Base-by-base conservation (phyloP, 2,888 invertebrate genomes). In the Lacanobia oleracea region DNA sequence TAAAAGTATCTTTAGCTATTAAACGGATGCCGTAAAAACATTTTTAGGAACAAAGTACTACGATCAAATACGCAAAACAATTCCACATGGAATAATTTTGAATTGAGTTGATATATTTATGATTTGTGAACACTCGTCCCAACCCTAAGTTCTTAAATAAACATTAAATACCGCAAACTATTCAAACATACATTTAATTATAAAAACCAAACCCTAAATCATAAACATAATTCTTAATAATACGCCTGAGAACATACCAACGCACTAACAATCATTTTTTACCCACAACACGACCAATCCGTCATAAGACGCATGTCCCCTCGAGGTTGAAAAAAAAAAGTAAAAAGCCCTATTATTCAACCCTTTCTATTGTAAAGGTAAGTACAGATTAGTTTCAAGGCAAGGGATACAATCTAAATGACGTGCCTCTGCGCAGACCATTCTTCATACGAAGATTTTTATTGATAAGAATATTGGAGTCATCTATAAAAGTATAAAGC, bases 361-460 rank as follows among this genome's bases (percentile, higher is more conserved):
- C 93, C 93, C 93, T 92, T 91, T 57, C 83, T 65, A 82, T 86
- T 85, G 82, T 86, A 60, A 72, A 84, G 82, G 88, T 91, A 89
- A 91, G 89, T 90, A 92, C 91, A 95, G 95, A 96, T 95, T 96
- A 95, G 93, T 93, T 91, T 92, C 91, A 89, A 91, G 92, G 88
- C 91, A 91, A 87, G 90, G 95, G 95, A 95, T 95, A 95, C 93
- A 93, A 96, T 95, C 95, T 95, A 93, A 95, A 95, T 93, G 95
- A 94, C 90, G 93, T 92, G 91, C 89, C 92, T 89, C 90, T 87
- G 91, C 91, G 91, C 89, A 90, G 83, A 82, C 89, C 89, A 93
- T 94, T 93, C 94, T 93, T 92, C 92, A 94, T 92, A 90, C 86
- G 84, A 88, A 94, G 94, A 95, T 95, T 93, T 92, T 92, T 91